A percentile compares a stretch with the other conserved stretches of the same genome.
Evolutionary conservation across 2,888 invertebrate species (phyloP).

Genomic region (Cephus pulcher): DNA sequence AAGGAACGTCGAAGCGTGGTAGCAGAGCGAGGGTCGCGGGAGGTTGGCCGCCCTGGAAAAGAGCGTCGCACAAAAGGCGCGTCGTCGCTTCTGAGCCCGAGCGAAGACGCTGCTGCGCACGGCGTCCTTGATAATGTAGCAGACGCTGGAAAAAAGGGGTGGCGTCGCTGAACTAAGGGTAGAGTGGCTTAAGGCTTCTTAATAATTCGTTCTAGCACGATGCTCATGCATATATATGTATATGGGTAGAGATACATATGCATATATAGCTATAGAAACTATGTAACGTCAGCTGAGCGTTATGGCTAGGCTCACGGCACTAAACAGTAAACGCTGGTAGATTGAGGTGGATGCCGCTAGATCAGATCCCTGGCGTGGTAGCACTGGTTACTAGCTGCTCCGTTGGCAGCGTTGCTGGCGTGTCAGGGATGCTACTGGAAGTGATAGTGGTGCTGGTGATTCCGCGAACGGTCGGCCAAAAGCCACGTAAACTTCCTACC

Average conservation of each 20-base stretch:
- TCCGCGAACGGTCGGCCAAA: constrained; percentile 15
- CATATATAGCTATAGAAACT: neutral
- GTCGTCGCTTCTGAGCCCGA: constrained; percentile 15
- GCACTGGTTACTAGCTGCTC: neutral
- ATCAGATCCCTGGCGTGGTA: neutral
- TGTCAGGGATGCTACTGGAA: neutral
- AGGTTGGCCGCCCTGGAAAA: neutral
- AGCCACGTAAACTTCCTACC: constrained; percentile 51
- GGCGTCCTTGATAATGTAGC: constrained; percentile 52
- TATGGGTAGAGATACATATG: neutral
- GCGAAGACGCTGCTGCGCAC: constrained; percentile 27
- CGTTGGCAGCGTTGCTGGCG: neutral
- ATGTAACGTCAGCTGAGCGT: neutral
- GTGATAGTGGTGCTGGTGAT: neutral
- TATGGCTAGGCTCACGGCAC: neutral
- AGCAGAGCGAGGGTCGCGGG: neutral
- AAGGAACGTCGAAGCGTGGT: constrained; percentile 7
- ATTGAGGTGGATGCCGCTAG: neutral
- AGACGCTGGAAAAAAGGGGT: constrained; percentile 24
- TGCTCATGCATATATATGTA: neutral
- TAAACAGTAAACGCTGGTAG: neutral
- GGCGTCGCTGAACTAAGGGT: constrained; percentile 10
- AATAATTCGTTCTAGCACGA: constrained; percentile 47
- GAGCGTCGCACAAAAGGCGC: constrained; percentile 32
- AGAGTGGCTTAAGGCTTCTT: constrained; percentile 56